Evolutionary conservation across 2,797 vertebrate genomes (phyloP), one percentile per base, ranked within the genome.

Genomic region (Pangasius larnaudii): DNA sequence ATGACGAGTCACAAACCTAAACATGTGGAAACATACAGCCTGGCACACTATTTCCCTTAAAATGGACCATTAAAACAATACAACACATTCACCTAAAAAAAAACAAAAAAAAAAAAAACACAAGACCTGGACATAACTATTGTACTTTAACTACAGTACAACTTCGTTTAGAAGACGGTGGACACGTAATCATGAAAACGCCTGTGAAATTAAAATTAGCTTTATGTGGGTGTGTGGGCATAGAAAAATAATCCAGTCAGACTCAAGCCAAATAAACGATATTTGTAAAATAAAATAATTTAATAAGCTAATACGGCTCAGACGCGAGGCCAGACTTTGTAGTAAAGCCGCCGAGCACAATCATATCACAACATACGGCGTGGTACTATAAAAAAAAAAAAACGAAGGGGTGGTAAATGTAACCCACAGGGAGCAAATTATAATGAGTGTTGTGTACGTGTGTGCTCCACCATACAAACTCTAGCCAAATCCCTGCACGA

Each of bases 401-500:
- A 61, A 27, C 2, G 22, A 61, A 61, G 36, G 13, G 11, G 36
- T 61, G 24, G 18, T 24, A 10, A 33, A 56, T 36, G 56, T 39
- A 58, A 63, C 19, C 61, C 39, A 42, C 13, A 36, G 77, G 13
- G 53, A 36, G 9, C 13, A 36, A 33, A 84, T 67, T 67, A 51
- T 67, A 83, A 74, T 83, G 63, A 74, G 39, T 56, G 61, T 59
- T 27, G 80, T 13, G 22, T 63, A n/a, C 5, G 11, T 18, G 51
- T 16, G 36, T 2, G 22, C 14, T n/a, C 39, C 78, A 24, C 65
- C 22, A 58, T 30, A 69, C 7, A 49, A 63, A 67, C 81, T 3
- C n/a, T 0, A 2, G 53, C 59, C 39, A 65, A 83, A 46, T 49
- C 81, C 79, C 53, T 39, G 53, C 78, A 49, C 81, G 91, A 93